A percentile compares a stretch with the other conserved stretches of the same genome.
phyloP scores from a whole-genome alignment of 2,888 invertebrate genomes.

The Volucella inanis region DNA sequence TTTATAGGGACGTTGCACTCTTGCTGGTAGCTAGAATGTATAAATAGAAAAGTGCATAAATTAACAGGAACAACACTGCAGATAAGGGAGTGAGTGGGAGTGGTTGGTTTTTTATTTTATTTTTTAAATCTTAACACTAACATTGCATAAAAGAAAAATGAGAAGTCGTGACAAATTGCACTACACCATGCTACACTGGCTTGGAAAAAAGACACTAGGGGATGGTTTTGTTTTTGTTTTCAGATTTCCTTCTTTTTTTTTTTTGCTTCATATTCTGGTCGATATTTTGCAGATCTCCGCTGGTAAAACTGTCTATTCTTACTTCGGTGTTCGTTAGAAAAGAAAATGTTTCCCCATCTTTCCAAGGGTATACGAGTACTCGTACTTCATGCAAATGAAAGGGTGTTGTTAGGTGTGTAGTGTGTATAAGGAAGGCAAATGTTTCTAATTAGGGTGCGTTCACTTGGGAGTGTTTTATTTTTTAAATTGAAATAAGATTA shows the following conservation, averaged over 20 bases:
- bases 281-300: slow-evolving; percentile 17
- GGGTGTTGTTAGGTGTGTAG: not conserved
- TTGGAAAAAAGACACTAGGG: slow-evolving; percentile 41
- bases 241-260: not conserved
- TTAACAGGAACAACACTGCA: slow-evolving; percentile 49
- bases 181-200: slow-evolving; percentile 41
- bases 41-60: slow-evolving; percentile 65
- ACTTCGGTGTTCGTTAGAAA: not conserved
- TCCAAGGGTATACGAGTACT: too few relatives aligned
- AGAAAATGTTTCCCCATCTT: not conserved
- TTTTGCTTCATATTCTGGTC: not conserved
- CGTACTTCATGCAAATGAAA: slow-evolving; percentile 7
- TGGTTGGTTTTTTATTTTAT: not conserved
- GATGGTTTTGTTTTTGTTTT: slow-evolving; percentile 36
- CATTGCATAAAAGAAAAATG: slow-evolving; percentile 37
- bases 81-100: slow-evolving; percentile 2
- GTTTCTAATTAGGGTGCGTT: slow-evolving; percentile 14
- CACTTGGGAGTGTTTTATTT: too few relatives aligned
- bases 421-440: not conserved
- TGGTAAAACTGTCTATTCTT: not conserved
- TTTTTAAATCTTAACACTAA: slow-evolving; percentile 45
- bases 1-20: slow-evolving; percentile 60
- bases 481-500: too few relatives aligned
- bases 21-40: slow-evolving; percentile 17
- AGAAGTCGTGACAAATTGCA: slow-evolving; percentile 70